Percentiles rank a stretch among this genome's conserved stretches.
These are phyloP conservation scores for Laterallus jamaicensis DNA, from an alignment of 2,113 vertebrate species.

Conservation along the genomic window DNA sequence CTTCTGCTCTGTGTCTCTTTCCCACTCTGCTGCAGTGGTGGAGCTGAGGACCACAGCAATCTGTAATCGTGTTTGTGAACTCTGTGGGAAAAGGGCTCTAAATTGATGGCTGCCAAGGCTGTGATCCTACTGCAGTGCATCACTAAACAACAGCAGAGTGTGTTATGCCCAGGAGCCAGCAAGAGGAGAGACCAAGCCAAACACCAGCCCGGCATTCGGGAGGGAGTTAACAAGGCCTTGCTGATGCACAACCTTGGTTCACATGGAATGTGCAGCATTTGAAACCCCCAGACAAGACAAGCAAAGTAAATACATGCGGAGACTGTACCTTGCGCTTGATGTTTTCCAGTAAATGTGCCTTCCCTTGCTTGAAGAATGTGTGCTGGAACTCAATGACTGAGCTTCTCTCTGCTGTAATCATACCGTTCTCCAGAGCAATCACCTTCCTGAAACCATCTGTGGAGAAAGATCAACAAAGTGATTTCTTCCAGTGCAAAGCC, in stretches of 20 bases:
- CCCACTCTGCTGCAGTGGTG: not conserved
- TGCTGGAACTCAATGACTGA: slow-evolving; percentile 74
- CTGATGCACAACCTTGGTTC: not conserved
- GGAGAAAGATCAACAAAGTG: not conserved
- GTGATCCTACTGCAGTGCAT: fast-evolving
- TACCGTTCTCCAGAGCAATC: slow-evolving; percentile 60
- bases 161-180: not conserved
- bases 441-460: slow-evolving; percentile 79
- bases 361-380: slow-evolving; percentile 73
- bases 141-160: not conserved
- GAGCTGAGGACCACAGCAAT: not conserved
- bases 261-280: not conserved
- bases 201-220: not conserved
- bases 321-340: slow-evolving; percentile 76
- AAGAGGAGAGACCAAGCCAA: not conserved
- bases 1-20: not conserved
- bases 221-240: not conserved
- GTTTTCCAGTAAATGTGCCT: slow-evolving; percentile 64
- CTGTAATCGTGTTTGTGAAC: not conserved
- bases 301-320: not conserved
- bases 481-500: not conserved
- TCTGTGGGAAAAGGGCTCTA: not conserved
- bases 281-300: not conserved
- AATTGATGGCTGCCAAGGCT: not conserved
- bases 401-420: slow-evolving; percentile 49